Conservation (phyloP, 2,113 vertebrate genomes). For the Pantherophis guttatus region DNA sequence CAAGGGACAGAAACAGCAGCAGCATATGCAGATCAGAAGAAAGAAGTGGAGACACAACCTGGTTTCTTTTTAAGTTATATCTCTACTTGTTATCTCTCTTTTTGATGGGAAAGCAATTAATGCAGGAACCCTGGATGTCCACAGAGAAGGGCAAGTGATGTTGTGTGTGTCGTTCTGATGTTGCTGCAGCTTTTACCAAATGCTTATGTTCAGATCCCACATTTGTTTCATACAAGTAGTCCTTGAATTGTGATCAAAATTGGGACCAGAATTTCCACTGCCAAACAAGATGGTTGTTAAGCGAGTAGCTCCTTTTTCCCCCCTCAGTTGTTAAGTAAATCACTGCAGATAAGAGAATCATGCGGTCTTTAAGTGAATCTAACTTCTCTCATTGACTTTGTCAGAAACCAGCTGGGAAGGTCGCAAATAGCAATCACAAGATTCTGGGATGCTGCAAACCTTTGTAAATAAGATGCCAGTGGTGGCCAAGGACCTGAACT, state of each 20-base stretch:
- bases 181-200: neutral
- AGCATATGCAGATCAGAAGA: neutral
- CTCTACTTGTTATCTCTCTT: neutral
- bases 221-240: neutral
- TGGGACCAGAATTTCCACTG: neutral
- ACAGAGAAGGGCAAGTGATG: neutral
- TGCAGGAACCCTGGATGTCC: neutral
- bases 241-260: neutral
- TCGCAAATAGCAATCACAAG: neutral
- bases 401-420: neutral
- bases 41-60: neutral
- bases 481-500: neutral
- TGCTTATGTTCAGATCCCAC: neutral
- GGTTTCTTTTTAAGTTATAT: neutral
- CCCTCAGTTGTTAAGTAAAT: neutral
- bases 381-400: neutral
- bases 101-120: neutral
- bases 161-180: neutral
- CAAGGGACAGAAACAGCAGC: neutral
- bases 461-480: neutral
- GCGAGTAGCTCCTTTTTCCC: neutral
- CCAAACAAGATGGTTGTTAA: neutral
- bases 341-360: neutral
- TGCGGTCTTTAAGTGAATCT: neutral
- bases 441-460: neutral